A percentile compares a stretch with the other conserved stretches of the same genome.
These are phyloP conservation scores for Drosophila prolongata DNA, from an alignment of 2,888 invertebrate genomes.

Conservation along the genomic window DNA sequence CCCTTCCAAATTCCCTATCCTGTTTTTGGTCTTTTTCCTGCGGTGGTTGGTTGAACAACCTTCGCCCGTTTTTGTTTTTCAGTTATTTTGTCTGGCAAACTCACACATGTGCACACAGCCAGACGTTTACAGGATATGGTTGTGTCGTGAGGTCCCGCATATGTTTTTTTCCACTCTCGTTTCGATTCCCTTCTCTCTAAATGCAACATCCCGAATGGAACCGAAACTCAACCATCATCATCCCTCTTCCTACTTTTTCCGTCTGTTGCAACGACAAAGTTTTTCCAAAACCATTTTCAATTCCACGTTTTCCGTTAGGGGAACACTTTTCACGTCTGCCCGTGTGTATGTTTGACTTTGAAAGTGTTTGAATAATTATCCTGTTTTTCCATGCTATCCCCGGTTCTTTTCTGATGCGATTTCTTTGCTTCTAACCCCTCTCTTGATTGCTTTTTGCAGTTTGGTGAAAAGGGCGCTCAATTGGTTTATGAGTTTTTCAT, in stretches of 20 bases:
- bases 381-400: constrained; percentile 40
- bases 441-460: constrained; percentile 7
- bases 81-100: constrained; percentile 66
- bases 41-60: constrained; percentile 69
- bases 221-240: constrained; percentile 13
- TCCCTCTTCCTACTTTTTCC: constrained; percentile 34
- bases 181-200: constrained; percentile 41
- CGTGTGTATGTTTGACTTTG: constrained; percentile 49
- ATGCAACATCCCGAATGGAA: constrained; percentile 27
- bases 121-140: constrained; percentile 63
- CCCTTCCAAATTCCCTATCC: constrained; percentile 2
- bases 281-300: constrained; percentile 53
- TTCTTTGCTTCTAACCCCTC: constrained; percentile 20
- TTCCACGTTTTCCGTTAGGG: constrained; percentile 26
- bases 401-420: background rate
- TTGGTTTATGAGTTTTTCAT: constrained; percentile 45
- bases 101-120: constrained; percentile 32
- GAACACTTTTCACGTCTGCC: constrained; percentile 25
- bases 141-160: constrained; percentile 62
- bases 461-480: constrained; percentile 14
- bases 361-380: constrained; percentile 76
- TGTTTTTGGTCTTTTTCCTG: constrained; percentile 29
- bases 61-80: constrained; percentile 74
- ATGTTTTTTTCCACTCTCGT: constrained; percentile 56
- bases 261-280: constrained; percentile 53